Conservation (phyloP, 2,888 invertebrate genomes). For the Thelaira solivaga region DNA sequence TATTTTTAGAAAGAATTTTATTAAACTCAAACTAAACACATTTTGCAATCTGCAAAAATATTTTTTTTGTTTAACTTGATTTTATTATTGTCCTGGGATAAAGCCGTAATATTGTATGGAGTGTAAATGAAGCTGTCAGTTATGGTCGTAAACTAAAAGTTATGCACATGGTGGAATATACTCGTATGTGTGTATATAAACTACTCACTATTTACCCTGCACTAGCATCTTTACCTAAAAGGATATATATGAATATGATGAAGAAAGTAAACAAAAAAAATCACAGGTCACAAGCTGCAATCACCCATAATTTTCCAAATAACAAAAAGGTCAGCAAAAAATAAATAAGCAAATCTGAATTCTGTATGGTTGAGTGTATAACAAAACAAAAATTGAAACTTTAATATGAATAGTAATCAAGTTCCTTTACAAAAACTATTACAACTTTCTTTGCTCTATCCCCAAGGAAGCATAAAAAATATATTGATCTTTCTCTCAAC, state of each 20-base stretch:
- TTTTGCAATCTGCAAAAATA: too few species aligned
- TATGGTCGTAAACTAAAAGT: conserved; percentile 66
- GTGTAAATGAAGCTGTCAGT: conserved; percentile 72
- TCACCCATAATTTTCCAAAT: conserved; percentile 22
- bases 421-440: background rate
- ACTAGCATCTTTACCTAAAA: conserved; percentile 24
- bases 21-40: too few species aligned
- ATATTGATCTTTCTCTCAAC: conserved; percentile 43
- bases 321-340: conserved; percentile 55
- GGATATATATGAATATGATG: conserved; percentile 27
- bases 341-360: conserved; percentile 51
- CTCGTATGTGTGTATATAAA: background rate
- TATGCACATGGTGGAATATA: conserved; percentile 40
- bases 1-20: too few species aligned
- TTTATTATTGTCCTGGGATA: conserved; percentile 70
- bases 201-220: background rate
- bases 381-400: conserved; percentile 28
- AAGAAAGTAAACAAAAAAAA: background rate
- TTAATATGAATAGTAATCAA: conserved; percentile 41
- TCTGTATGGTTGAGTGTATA: conserved; percentile 1
- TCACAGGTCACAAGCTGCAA: conserved; percentile 1
- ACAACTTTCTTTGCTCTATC: conserved; percentile 25
- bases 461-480: conserved; percentile 59
- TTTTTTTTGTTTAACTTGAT: conserved; percentile 44
- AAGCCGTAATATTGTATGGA: conserved; percentile 23